Evolutionary conservation across 2,797 vertebrate species (phyloP).

Genomic region (Tapirus indicus): DNA sequence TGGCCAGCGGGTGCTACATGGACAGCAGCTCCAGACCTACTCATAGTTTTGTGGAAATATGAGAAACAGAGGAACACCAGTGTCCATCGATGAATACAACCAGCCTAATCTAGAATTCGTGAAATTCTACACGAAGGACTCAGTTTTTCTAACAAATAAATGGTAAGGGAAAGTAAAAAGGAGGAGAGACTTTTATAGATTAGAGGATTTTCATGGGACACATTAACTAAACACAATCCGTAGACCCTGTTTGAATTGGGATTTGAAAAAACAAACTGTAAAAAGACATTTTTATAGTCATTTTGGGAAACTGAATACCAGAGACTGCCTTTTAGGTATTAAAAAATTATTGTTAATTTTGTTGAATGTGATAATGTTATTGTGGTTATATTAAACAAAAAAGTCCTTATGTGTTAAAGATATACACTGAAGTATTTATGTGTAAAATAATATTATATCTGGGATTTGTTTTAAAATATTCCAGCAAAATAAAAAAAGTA

Average conservation of each 20-base stretch:
- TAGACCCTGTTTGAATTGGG: not conserved
- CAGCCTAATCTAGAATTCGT: not conserved
- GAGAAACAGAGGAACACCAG: not conserved
- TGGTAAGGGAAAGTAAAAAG: not conserved
- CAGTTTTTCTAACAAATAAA: not conserved
- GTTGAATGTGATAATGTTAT: not conserved
- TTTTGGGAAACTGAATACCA: not conserved
- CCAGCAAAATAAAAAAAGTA: not conserved
- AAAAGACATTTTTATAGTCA: not conserved
- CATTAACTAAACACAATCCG: not conserved
- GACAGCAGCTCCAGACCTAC: not conserved
- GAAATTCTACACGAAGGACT: not conserved
- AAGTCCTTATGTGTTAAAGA: not conserved
- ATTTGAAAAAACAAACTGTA: not conserved
- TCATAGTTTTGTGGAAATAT: not conserved
- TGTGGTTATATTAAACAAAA: not conserved
- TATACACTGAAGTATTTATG: not conserved
- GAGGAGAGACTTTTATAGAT: not conserved
- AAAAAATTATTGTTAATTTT: not conserved
- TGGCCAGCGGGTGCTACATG: not conserved
- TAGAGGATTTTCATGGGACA: not conserved
- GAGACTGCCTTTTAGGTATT: not conserved
- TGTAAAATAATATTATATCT: not conserved
- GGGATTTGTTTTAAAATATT: constrained; percentile 29
- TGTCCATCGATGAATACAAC: not conserved